These are phyloP conservation scores for Sebastes matsubarae DNA, from an alignment of 2,797 vertebrate genomes.

Conservation along the genomic window DNA sequence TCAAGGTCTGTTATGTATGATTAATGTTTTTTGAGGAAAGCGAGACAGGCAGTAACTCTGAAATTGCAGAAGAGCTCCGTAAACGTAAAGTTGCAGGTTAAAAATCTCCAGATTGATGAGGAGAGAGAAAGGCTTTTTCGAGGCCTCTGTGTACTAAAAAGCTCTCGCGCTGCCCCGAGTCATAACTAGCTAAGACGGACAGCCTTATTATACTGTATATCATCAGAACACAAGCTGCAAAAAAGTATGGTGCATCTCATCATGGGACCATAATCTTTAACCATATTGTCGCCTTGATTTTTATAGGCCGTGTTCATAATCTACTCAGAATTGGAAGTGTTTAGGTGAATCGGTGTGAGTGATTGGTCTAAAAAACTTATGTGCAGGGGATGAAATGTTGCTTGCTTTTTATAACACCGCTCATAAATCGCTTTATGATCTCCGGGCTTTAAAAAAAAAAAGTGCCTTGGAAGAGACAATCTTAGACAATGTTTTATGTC, in stretches of 20 bases:
- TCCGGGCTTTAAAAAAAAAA: constrained; percentile 55
- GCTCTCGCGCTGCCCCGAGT: constrained; percentile 34
- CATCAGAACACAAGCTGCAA: constrained; percentile 69
- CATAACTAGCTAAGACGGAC: constrained; percentile 69
- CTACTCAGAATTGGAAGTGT: constrained; percentile 70
- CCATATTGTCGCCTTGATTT: constrained; percentile 75
- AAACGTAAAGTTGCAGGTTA: constrained; percentile 56
- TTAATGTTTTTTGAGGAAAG: constrained; percentile 50
- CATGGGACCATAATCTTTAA: constrained; percentile 75
- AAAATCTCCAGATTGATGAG: constrained; percentile 67
- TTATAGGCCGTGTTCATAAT: constrained; percentile 77
- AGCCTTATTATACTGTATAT: constrained; percentile 75
- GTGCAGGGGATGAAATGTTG: constrained; percentile 74
- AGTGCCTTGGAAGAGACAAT: constrained; percentile 77
- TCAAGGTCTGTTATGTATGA: constrained; percentile 27
- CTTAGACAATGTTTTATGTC: constrained; percentile 85
- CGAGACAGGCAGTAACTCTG: constrained; percentile 53
- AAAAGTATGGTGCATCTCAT: constrained; percentile 69
- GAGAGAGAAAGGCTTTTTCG: constrained; percentile 38
- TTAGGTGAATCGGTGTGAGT: constrained; percentile 67
- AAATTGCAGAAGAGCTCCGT: constrained; percentile 49
- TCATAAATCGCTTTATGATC: constrained; percentile 80
- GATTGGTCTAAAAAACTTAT: constrained; percentile 79
- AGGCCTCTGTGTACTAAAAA: constrained; percentile 66
- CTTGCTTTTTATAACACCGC: constrained; percentile 69